Evolutionary conservation across 2,797 vertebrate species (phyloP).

Genomic region (Sylvilagus floridanus): DNA sequence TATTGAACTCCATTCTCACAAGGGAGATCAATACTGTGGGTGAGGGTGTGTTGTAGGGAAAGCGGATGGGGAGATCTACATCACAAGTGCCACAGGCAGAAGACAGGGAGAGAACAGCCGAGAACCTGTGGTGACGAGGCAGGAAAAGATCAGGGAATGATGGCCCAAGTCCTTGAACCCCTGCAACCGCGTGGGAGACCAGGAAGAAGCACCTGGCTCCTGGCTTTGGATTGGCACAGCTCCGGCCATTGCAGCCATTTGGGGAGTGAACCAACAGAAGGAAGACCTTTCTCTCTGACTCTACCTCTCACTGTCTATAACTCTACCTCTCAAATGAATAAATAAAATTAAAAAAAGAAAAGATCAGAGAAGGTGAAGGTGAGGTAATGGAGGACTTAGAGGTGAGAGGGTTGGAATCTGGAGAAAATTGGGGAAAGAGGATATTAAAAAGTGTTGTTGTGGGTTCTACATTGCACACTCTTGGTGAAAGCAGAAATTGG

Average conservation of each 20-base stretch:
- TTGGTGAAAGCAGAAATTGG: neutral
- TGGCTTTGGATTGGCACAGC: too few species aligned
- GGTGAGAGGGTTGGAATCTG: neutral
- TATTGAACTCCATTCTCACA: neutral
- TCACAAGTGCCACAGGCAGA: neutral
- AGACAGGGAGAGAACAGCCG: neutral
- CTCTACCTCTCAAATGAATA: too few species aligned
- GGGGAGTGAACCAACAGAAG: too few species aligned
- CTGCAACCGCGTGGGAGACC: too few species aligned
- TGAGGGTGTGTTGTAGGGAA: neutral
- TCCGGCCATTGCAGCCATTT: too few species aligned
- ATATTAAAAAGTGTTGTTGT: slow-evolving; percentile 5
- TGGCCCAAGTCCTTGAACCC: too few species aligned
- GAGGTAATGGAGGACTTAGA: neutral
- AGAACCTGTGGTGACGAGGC: neutral
- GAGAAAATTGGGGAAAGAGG: neutral
- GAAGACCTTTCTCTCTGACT: too few species aligned
- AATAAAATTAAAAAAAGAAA: neutral
- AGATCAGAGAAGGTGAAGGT: neutral
- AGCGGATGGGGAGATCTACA: neutral
- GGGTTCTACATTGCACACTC: neutral
- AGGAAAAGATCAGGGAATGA: neutral
- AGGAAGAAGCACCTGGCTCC: too few species aligned
- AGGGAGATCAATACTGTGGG: neutral
- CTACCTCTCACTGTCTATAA: too few species aligned